phyloP scores from a whole-genome alignment of 2,113 vertebrate species.

The Rutilus rutilus region DNA sequence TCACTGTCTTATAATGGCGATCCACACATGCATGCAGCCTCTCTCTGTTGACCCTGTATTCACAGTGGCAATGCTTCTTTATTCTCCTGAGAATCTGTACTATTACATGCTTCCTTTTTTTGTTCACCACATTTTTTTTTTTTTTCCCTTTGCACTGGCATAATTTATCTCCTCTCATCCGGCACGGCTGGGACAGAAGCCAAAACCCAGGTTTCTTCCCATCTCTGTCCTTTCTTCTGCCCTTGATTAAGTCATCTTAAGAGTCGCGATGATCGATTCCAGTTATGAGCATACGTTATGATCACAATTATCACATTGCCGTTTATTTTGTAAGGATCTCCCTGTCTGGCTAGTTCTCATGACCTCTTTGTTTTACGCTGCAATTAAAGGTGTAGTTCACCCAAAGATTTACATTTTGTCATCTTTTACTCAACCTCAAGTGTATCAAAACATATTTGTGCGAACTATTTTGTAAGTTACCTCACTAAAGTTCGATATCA shows the following conservation, averaged over 20 bases:
- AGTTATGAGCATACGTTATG: slow-evolving; percentile 30
- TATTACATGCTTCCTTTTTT: slow-evolving; percentile 65
- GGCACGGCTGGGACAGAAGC: slow-evolving; percentile 67
- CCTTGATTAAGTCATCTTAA: slow-evolving; percentile 62
- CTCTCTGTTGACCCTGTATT: not conserved
- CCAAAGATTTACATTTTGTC: not conserved
- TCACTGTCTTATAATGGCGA: not conserved
- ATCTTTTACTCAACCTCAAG: not conserved
- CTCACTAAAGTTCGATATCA: not conserved
- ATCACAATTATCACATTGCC: slow-evolving; percentile 13
- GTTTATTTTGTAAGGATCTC: not conserved
- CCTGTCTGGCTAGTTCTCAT: not conserved
- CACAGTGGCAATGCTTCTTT: not conserved
- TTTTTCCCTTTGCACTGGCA: slow-evolving; percentile 62
- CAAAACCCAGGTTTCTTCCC: slow-evolving; percentile 64
- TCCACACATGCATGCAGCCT: slow-evolving; percentile 18
- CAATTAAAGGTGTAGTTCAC: not conserved
- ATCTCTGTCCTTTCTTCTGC: slow-evolving; percentile 69
- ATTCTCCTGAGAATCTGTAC: slow-evolving; percentile 60
- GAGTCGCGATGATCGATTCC: slow-evolving; percentile 43
- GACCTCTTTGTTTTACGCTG: not conserved
- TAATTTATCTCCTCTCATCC: slow-evolving; percentile 69
- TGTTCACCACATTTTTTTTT: slow-evolving; percentile 41
- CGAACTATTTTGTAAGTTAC: not conserved
- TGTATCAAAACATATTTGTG: not conserved